phyloP scores from a whole-genome alignment of 2,113 vertebrate genomes.

The Hylia prasina region DNA sequence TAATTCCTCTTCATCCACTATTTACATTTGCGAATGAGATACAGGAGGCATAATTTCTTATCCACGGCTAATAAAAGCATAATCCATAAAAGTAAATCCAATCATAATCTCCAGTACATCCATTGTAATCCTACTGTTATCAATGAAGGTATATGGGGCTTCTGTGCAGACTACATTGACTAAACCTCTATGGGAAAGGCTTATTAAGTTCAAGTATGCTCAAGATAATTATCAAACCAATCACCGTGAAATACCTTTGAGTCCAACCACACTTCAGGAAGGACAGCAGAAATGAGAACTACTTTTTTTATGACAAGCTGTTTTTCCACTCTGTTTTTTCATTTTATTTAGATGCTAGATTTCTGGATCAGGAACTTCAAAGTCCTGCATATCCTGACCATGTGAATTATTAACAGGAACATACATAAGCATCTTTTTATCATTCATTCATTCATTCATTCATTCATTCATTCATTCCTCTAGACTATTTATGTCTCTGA shows the following conservation, averaged over 20 bases:
- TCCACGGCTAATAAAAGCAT: not conserved
- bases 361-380: not conserved
- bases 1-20: not conserved
- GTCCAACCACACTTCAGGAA: not conserved
- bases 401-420: constrained; percentile 13
- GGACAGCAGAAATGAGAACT: not conserved
- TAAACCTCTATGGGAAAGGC: not conserved
- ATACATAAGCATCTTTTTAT: not conserved
- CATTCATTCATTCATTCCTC: not conserved
- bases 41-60: not conserved
- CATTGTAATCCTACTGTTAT: not conserved
- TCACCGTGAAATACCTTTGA: not conserved
- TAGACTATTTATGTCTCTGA: not conserved
- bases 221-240: not conserved
- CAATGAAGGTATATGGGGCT: not conserved
- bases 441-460: constrained; percentile 2
- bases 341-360: not conserved
- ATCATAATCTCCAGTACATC: not conserved
- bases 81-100: not conserved
- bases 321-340: not conserved
- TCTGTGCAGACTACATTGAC: not conserved
- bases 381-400: not conserved
- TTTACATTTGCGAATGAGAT: not conserved
- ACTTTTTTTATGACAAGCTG: not conserved
- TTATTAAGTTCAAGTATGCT: not conserved